These are phyloP conservation scores for Romanogobio albipinnatus DNA, from an alignment of 2,113 vertebrate species.

Conservation along the genomic window DNA sequence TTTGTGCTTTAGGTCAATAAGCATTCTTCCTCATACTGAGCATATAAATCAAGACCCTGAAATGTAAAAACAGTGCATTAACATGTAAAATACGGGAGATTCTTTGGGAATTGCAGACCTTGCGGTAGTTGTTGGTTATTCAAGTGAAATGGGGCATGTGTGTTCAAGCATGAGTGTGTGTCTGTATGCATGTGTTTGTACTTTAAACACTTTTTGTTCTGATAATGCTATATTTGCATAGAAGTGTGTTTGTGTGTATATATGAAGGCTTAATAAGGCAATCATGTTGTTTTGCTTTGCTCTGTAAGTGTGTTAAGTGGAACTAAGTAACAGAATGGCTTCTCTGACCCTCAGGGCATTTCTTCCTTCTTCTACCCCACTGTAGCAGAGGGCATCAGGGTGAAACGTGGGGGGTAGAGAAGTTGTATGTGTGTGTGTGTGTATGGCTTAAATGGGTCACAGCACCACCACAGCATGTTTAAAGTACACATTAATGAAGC, in stretches of 20 bases:
- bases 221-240: not conserved
- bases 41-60: not conserved
- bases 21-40: not conserved
- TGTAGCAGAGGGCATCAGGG: constrained; percentile 31
- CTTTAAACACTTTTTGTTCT: not conserved
- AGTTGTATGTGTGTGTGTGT: constrained; percentile 28
- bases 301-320: constrained; percentile 31
- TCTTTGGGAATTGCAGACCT: not conserved
- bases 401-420: constrained; percentile 45
- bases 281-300: constrained; percentile 20
- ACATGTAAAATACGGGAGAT: not conserved
- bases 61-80: not conserved
- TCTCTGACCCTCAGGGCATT: constrained; percentile 24
- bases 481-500: constrained; percentile 62
- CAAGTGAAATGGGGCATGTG: constrained; percentile 25
- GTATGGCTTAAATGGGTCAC: constrained; percentile 46
- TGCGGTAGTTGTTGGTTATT: constrained; percentile 10
- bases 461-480: constrained; percentile 40
- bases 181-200: constrained; percentile 1
- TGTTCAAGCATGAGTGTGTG: constrained; percentile 5
- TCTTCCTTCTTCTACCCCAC: constrained; percentile 32
- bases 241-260: not conserved
- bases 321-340: constrained; percentile 32
- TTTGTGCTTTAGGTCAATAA: not conserved
- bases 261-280: constrained; percentile 5